Percentiles rank a stretch among this genome's conserved stretches.
Conservation (phyloP, 2,113 vertebrate species). For the Proterorhinus semilunaris region DNA sequence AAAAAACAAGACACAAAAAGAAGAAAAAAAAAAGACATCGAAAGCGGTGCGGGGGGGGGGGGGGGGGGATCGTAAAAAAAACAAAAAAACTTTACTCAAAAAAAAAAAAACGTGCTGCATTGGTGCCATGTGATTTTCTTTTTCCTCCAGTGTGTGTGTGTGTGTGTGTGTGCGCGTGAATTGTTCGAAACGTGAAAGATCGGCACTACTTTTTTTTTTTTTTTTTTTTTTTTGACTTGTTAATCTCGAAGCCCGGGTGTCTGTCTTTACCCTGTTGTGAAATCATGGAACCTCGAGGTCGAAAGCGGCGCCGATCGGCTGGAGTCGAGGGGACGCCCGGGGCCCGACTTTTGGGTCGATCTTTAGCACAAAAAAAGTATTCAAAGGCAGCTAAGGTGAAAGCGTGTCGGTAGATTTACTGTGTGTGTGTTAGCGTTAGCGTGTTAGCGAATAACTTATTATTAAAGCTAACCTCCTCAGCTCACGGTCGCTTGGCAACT, state of each 20-base stretch:
- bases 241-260: constrained; percentile 20
- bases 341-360: background rate
- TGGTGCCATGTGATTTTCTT: constrained; percentile 54
- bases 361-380: no score
- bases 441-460: background rate
- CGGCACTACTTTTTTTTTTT: constrained; percentile 47
- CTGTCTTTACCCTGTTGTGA: constrained; percentile 32
- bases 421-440: no score
- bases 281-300: background rate
- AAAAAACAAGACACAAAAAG: background rate
- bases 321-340: background rate
- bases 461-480: background rate
- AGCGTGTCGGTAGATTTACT: background rate
- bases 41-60: no score
- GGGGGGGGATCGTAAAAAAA: no score
- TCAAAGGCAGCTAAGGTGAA: background rate
- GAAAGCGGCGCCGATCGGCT: background rate
- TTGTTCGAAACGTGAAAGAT: constrained; percentile 57
- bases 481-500: no score
- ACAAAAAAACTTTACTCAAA: constrained; percentile 28
- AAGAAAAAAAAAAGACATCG: no score
- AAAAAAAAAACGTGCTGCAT: constrained; percentile 35
- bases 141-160: constrained; percentile 47
- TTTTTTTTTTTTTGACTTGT: constrained; percentile 4
- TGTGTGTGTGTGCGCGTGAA: constrained; percentile 62